A percentile compares a stretch with the other conserved stretches of the same genome.
Evolutionary conservation across 2,888 invertebrate species (phyloP).

Genomic region (Brachyopa scutellaris): DNA sequence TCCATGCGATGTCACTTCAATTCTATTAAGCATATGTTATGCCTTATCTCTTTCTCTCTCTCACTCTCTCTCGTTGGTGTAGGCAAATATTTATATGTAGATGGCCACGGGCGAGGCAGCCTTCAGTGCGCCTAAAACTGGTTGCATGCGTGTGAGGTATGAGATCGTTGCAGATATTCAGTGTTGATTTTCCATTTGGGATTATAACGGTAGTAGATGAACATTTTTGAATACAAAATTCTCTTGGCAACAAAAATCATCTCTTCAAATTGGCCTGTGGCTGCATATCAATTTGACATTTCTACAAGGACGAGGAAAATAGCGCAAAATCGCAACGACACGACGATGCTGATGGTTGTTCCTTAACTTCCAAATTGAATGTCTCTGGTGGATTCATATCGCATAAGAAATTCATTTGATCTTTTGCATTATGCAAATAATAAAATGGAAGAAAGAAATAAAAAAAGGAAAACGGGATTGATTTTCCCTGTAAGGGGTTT

Average conservation of each 20-base stretch:
- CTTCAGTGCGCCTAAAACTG: conserved; percentile 21
- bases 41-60: background rate
- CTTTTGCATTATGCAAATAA: conserved; percentile 72
- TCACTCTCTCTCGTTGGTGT: background rate
- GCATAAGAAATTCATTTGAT: conserved; percentile 72
- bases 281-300: conserved; percentile 70
- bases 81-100: conserved; percentile 43
- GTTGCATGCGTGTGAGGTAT: conserved; percentile 50
- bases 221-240: background rate
- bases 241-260: conserved; percentile 52
- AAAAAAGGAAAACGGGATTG: conserved; percentile 57
- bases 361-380: conserved; percentile 58
- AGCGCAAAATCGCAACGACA: background rate
- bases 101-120: conserved; percentile 42
- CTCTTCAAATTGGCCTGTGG: conserved; percentile 61
- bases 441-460: background rate
- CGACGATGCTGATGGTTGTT: conserved; percentile 23
- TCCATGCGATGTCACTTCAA: conserved; percentile 62
- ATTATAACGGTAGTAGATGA: conserved; percentile 30
- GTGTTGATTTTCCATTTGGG: conserved; percentile 69
- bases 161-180: conserved; percentile 19
- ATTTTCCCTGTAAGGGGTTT: conserved; percentile 45
- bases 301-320: conserved; percentile 15
- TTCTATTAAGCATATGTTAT: conserved; percentile 68
- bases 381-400: conserved; percentile 67